A percentile compares a stretch with the other conserved stretches of the same genome.
Evolutionary conservation across 2,113 vertebrate genomes (phyloP).

Genomic region (Porphyrio hochstetteri): DNA sequence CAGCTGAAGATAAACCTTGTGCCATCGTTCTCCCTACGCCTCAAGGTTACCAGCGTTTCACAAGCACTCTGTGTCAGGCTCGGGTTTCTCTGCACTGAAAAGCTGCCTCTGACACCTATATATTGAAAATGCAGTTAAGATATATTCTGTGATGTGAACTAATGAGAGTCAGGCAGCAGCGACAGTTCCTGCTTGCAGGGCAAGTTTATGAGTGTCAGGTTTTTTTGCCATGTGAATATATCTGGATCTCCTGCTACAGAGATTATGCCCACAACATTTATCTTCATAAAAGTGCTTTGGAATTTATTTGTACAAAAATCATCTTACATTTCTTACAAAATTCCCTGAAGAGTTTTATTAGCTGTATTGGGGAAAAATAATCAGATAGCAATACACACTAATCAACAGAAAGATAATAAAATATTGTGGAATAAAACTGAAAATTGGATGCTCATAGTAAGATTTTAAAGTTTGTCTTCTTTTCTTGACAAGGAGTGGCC

Average conservation of each 20-base stretch:
- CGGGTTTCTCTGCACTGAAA: not conserved
- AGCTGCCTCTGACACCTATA: not conserved
- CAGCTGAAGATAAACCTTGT: not conserved
- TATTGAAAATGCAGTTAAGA: not conserved
- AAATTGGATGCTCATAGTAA: not conserved
- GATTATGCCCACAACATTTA: not conserved
- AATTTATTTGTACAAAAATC: not conserved
- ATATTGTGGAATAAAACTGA: not conserved
- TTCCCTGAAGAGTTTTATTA: not conserved
- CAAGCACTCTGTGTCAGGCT: not conserved
- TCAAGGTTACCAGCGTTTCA: not conserved
- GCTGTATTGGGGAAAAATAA: not conserved
- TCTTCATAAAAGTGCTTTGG: not conserved
- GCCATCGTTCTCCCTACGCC: fast-evolving
- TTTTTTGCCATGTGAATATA: not conserved
- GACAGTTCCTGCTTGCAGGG: fast-evolving
- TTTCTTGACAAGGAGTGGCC: not conserved
- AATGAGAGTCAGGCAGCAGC: not conserved
- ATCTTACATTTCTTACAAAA: not conserved
- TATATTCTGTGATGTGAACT: not conserved
- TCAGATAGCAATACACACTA: not conserved
- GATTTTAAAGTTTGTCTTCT: not conserved
- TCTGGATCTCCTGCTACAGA: not conserved
- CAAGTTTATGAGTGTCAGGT: not conserved
- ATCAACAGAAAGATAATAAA: not conserved